Conservation (phyloP, 2,113 vertebrate species). For the Cebus imitator region DNA sequence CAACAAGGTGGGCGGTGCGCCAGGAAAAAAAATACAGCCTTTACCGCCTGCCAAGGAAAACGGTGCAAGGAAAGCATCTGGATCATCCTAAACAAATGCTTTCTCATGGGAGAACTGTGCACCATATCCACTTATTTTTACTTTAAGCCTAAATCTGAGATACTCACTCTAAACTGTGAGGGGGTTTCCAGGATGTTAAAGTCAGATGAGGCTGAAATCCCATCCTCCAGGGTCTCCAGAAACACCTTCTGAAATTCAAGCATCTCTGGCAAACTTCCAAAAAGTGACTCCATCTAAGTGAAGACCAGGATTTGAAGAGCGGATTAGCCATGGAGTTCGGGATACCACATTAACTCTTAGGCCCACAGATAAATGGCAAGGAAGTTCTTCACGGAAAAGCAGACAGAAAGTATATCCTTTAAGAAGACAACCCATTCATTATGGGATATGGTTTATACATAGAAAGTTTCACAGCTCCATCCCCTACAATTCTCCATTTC, state of each 20-base stretch:
- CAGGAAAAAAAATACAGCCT: accelerated
- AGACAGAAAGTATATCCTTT: not conserved
- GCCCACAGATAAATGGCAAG: accelerated
- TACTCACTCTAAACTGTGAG: constrained; percentile 93
- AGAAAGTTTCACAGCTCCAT: accelerated
- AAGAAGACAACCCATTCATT: not conserved
- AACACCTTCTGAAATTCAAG: constrained; percentile 98
- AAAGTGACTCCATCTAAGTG: constrained; percentile 96
- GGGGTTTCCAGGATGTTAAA: constrained; percentile 93
- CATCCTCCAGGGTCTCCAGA: constrained; percentile 96
- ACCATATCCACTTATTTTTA: not conserved
- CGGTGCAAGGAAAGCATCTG: too few species aligned
- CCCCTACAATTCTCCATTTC: not conserved
- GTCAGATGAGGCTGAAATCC: constrained; percentile 93
- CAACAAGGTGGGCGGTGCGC: not conserved
- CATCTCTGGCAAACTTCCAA: constrained; percentile 98
- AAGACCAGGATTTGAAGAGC: constrained; percentile 1
- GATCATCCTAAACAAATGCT: too few species aligned
- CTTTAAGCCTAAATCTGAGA: not conserved
- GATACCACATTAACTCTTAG: not conserved
- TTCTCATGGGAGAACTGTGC: not conserved
- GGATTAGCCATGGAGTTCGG: not conserved
- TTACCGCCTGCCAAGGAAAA: not conserved
- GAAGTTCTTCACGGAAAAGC: not conserved
- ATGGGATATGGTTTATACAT: accelerated